Base-by-base conservation (phyloP, 1,140 invertebrate genomes). In the Augochlora pura region DNA sequence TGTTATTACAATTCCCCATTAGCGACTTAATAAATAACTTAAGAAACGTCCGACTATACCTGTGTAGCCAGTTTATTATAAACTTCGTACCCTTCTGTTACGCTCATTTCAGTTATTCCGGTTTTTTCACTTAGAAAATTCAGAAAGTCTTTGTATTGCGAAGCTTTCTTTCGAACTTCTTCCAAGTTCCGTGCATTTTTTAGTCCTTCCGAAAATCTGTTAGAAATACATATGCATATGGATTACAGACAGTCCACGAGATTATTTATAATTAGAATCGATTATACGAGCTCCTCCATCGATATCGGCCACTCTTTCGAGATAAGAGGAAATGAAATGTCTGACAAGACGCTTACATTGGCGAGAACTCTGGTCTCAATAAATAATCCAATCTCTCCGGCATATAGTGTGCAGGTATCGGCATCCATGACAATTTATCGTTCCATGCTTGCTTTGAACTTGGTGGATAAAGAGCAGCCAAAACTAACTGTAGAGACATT, bases 391-490 rank as follows among this genome's bases (percentile, higher is more conserved):
- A 73, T 57, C 77, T 75, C 59, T 82, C 63, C 6, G 80, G 74
- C 39, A 72, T 80, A 54, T 88, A 89, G 18, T 77, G 32, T 1
- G 80, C 85, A 1, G 90, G 90, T 77, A 92, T 91, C 2, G 90
- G 88, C 42, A 89, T 84, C 91, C 91, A 92, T 3, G 67, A 21
- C 27, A 92, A 82, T 27, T 87, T 52, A 18, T 92, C 82, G 76
- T 93, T 91, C 94, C 94, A 95, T 46, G 80, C 82, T 77, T 94
- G 94, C 0, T 79, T 57, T 0, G 82, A 71, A 23, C 85, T 67
- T 4, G 95, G 94, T 60, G 94, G 94, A 84, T 93, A 95, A 68
- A 95, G 80, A 2, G 92, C 94, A 0, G 94, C 42, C 42, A 46
- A 10, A 46, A 46, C 14, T 46, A 12, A 46, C 42, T 9, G 39